phyloP scores from a whole-genome alignment of 2,113 vertebrate species.

The Butorides virescens region DNA sequence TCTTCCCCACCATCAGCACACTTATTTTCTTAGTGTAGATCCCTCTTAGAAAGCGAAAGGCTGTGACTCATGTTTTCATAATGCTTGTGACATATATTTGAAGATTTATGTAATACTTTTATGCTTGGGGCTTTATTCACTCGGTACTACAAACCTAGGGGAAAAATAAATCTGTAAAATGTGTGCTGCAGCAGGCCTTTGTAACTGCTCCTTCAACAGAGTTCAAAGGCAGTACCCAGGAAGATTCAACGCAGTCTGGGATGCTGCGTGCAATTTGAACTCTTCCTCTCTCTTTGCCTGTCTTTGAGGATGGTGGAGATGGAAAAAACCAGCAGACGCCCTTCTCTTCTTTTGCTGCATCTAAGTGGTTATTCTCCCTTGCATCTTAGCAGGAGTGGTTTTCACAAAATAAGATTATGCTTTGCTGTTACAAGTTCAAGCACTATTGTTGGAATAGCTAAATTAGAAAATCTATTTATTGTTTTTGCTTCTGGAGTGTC shows the following conservation, averaged over 20 bases:
- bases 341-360: not conserved
- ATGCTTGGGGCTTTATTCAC: not conserved
- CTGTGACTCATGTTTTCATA: constrained; percentile 29
- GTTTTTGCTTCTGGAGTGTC: not conserved
- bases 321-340: not conserved
- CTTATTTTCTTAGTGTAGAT: not conserved
- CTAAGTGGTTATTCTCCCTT: not conserved
- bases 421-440: not conserved
- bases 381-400: not conserved
- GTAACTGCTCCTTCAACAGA: not conserved
- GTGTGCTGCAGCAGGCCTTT: not conserved
- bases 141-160: not conserved
- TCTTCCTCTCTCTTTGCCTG: not conserved
- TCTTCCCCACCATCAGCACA: not conserved
- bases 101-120: not conserved
- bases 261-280: not conserved
- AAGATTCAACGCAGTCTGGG: not conserved
- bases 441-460: not conserved
- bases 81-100: not conserved
- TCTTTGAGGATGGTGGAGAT: not conserved
- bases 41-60: not conserved
- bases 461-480: not conserved
- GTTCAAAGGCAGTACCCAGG: not conserved
- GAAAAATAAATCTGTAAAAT: not conserved
- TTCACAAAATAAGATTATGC: not conserved